phyloP scores from a whole-genome alignment of 1,140 invertebrate genomes.

The Zaprionus capensis region DNA sequence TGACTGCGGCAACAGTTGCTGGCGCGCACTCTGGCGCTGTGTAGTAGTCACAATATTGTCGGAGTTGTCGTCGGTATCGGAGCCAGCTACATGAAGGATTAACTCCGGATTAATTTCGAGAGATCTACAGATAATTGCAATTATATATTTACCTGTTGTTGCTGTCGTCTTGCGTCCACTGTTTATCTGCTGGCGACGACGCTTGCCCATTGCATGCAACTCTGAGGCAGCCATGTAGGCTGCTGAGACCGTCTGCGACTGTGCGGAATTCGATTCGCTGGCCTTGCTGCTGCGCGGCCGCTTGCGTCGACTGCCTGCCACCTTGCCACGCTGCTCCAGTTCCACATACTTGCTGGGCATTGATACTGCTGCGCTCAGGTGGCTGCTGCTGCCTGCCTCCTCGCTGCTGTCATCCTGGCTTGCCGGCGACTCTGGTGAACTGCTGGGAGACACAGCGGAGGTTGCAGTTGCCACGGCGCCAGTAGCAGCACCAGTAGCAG shows the following conservation, averaged over 20 bases:
- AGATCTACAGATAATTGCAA: constrained; percentile 20
- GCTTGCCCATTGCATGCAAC: constrained; percentile 60
- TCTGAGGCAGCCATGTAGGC: constrained; percentile 41
- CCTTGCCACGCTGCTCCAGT: constrained; percentile 50
- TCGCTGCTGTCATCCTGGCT: constrained; percentile 83
- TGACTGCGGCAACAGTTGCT: constrained; percentile 52
- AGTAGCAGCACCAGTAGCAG: background rate
- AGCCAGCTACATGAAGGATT: constrained; percentile 59
- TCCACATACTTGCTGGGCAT: constrained; percentile 48
- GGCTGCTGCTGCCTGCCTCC: constrained; percentile 52
- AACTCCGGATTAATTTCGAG: background rate
- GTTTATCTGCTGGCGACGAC: constrained; percentile 57
- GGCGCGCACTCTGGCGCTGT: constrained; percentile 72
- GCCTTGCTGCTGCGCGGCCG: constrained; percentile 85
- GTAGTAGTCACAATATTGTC: constrained; percentile 59
- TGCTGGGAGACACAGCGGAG: constrained; percentile 48
- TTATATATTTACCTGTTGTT: constrained; percentile 63
- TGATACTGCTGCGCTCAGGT: constrained; percentile 22
- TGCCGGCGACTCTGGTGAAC: constrained; percentile 75
- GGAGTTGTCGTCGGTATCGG: constrained; percentile 85
- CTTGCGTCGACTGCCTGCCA: constrained; percentile 84
- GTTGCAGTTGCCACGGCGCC: background rate
- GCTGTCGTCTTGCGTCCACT: constrained; percentile 53
- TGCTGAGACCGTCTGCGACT: constrained; percentile 5
- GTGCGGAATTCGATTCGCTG: constrained; percentile 39